phyloP scores from a whole-genome alignment of 2,888 invertebrate genomes.

The Oligia fasciuncula region DNA sequence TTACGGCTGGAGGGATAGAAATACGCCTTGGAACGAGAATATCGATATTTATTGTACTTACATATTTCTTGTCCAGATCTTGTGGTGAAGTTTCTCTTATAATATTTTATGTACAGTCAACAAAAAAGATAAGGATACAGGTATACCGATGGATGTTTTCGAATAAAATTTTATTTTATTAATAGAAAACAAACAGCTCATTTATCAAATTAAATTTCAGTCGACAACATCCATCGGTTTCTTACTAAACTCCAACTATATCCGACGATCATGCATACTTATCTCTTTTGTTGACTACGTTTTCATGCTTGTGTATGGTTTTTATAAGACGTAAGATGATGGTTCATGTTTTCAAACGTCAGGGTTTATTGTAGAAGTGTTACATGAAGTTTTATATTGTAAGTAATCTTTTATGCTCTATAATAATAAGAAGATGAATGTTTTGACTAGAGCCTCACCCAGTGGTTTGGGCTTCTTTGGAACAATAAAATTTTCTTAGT shows the following conservation, averaged over 20 bases:
- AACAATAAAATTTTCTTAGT: not conserved
- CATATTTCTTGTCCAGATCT: slow-evolving; percentile 40
- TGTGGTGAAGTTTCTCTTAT: slow-evolving; percentile 14
- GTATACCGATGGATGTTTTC: too few relatives aligned
- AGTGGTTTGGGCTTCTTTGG: not conserved
- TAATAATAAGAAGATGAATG: not conserved
- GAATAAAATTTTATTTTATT: too few relatives aligned
- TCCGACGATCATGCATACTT: too few relatives aligned
- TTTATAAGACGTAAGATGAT: not conserved
- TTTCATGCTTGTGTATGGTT: not conserved
- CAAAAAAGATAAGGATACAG: too few relatives aligned
- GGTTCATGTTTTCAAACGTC: not conserved
- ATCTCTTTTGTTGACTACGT: too few relatives aligned
- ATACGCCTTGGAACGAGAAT: slow-evolving; percentile 35
- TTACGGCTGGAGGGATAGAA: slow-evolving; percentile 36
- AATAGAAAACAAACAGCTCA: too few relatives aligned
- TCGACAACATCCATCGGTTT: too few relatives aligned
- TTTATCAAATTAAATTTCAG: too few relatives aligned
- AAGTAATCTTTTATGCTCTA: not conserved
- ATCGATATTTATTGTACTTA: slow-evolving; percentile 47
- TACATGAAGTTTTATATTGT: not conserved
- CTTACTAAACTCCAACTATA: too few relatives aligned
- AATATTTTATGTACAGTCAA: slow-evolving; percentile 11
- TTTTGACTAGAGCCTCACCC: too few relatives aligned
- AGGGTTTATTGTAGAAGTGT: not conserved